Evolutionary conservation across 1,140 invertebrate genomes (phyloP), one percentile per base, ranked within the genome.

Genomic region (Brachionus koreanus): DNA sequence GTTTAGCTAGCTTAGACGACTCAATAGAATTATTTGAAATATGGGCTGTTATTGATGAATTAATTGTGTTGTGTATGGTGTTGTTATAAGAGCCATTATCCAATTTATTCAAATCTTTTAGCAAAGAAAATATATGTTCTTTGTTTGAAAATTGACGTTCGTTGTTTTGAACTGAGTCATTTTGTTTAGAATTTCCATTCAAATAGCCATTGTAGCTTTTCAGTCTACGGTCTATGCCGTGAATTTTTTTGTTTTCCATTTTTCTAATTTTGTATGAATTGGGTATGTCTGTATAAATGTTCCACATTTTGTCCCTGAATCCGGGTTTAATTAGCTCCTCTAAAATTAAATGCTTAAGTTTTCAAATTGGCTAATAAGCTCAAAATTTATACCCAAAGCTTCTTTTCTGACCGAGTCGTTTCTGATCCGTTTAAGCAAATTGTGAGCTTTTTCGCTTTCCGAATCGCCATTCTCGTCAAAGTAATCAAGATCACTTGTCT

Each of bases 181-280:
- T 13, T 29, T 19, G 39, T 46, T 74, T 74, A 0, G 39, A 46
- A 29, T 74, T 74, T 3, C 25, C 23, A 23, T 43, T 65, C 13
- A 7, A 16, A 37, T 25, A 46, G 6, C 25, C 29, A 52, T 65
- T 19, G 19, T 79, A 79, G 37, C 57, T 49, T 37, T 43, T 79
- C 13, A 79, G 23, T 43, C 35, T 79, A 10, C 76, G 46, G 25
- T 79, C 76, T 9, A 79, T 79, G 9, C 57, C 16, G 13, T 79
- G 76, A 37, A 79, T 57, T 35, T 79, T 57, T 43, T 79, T 79
- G 49, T 16, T 65, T 13, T 79, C 76, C 9, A 23, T n/a, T 79
- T 61, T 79, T 37, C 49, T 57, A 42, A 79, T 57, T 65, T 79
- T 79, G 25, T 79, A 79, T 10, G 5, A 19, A 35, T 61, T 65